Conservation (phyloP, 2,888 invertebrate species). For the Drosophila paucipuncta region DNA sequence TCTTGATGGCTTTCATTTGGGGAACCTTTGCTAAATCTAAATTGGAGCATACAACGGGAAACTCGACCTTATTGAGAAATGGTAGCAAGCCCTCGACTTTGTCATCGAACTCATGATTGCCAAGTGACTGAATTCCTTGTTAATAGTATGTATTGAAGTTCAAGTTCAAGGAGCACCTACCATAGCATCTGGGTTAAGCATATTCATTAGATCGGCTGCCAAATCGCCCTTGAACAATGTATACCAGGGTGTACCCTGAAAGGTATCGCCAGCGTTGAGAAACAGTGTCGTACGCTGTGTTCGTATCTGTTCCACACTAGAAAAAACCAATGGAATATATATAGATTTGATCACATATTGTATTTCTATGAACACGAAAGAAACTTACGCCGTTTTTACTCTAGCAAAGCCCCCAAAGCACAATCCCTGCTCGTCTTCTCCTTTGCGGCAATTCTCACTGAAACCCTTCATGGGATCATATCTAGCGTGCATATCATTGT, state of each 20-base stretch:
- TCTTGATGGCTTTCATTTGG: constrained; percentile 83
- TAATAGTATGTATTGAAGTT: neutral
- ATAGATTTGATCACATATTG: neutral
- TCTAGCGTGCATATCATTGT: constrained; percentile 94
- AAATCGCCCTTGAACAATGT: constrained; percentile 92
- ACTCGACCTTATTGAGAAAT: constrained; percentile 1
- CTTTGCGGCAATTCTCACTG: constrained; percentile 87
- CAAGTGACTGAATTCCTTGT: neutral
- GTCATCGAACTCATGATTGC: constrained; percentile 5
- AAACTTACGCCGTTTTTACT: constrained; percentile 85
- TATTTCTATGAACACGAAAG: neutral
- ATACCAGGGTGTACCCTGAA: constrained; percentile 94
- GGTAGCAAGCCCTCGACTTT: constrained; percentile 9
- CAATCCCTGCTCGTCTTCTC: constrained; percentile 86
- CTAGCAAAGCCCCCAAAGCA: constrained; percentile 95
- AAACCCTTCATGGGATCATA: constrained; percentile 90
- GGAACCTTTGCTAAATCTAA: constrained; percentile 85
- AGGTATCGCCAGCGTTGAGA: constrained; percentile 95
- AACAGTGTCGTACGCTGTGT: constrained; percentile 86
- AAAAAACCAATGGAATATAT: neutral
- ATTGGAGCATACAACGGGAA: constrained; percentile 88
- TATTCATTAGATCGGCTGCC: constrained; percentile 91
- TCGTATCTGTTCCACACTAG: constrained; percentile 33
- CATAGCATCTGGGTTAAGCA: constrained; percentile 92
- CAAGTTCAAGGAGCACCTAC: constrained; percentile 86